These are phyloP conservation scores for Corythornis madagascariensis DNA, from an alignment of 2,113 vertebrate genomes.

Conservation along the genomic window DNA sequence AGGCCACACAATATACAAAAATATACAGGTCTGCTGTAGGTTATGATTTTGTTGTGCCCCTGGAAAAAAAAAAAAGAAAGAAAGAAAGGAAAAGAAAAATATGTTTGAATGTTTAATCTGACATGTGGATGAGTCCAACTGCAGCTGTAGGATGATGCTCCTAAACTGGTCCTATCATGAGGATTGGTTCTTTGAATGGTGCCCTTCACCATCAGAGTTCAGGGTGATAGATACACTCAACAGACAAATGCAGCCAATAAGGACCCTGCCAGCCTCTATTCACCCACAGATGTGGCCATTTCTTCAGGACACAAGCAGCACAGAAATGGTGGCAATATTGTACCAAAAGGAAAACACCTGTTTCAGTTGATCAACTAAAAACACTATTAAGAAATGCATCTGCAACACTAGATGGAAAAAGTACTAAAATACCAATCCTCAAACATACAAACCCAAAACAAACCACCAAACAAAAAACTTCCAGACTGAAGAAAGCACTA, in stretches of 20 bases:
- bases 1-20: conserved; percentile 95
- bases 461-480: background rate
- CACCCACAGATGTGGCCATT: background rate
- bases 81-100: background rate
- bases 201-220: background rate
- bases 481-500: background rate
- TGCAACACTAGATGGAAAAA: background rate
- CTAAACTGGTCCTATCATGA: background rate
- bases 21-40: conserved; percentile 94
- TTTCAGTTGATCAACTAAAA: background rate
- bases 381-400: background rate
- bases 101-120: background rate
- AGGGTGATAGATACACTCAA: background rate
- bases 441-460: too few species aligned
- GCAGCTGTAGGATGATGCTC: background rate
- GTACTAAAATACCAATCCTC: background rate
- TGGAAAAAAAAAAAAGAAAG: conserved; percentile 44
- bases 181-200: background rate
- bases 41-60: conserved; percentile 97
- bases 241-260: background rate
- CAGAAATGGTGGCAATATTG: background rate
- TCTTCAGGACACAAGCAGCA: background rate
- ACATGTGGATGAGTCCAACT: background rate
- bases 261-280: background rate
- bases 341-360: background rate